Conservation (phyloP, 2,797 vertebrate species). For the Channallabes apus region DNA sequence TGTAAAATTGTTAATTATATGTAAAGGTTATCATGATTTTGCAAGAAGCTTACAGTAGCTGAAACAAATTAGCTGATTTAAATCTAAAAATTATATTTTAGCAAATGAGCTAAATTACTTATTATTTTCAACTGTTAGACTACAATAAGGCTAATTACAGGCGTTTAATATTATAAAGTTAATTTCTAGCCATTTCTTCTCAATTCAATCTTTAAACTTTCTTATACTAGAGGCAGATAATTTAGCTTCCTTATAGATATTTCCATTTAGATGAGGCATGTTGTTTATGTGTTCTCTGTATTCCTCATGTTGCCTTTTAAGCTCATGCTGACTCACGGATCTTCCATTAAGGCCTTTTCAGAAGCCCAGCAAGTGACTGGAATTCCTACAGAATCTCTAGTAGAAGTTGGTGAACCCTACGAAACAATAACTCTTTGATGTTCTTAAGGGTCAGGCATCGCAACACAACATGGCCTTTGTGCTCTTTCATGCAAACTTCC, state of each 20-base stretch:
- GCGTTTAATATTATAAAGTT: background rate
- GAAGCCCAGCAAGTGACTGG: background rate
- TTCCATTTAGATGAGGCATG: background rate
- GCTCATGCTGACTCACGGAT: background rate
- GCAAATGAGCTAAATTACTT: background rate
- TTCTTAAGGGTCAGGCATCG: background rate
- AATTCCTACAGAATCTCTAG: conserved; percentile 2
- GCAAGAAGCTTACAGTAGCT: background rate
- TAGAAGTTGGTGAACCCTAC: background rate
- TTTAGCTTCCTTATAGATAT: background rate
- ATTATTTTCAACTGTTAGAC: background rate
- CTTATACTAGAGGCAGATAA: background rate
- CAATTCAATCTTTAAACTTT: background rate
- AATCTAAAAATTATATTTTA: background rate
- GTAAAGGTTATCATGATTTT: too few relatives aligned
- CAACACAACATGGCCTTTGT: background rate
- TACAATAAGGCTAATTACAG: background rate
- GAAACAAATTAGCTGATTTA: background rate
- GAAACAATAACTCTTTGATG: background rate
- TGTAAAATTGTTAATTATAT: too few relatives aligned
- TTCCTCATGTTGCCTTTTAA: background rate
- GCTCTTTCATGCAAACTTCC: background rate
- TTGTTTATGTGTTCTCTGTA: background rate
- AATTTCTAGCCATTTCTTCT: too few relatives aligned
- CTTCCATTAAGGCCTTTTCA: background rate